These are phyloP conservation scores for Ectropis grisescens DNA, from an alignment of 1,140 invertebrate species.

Conservation along the genomic window DNA sequence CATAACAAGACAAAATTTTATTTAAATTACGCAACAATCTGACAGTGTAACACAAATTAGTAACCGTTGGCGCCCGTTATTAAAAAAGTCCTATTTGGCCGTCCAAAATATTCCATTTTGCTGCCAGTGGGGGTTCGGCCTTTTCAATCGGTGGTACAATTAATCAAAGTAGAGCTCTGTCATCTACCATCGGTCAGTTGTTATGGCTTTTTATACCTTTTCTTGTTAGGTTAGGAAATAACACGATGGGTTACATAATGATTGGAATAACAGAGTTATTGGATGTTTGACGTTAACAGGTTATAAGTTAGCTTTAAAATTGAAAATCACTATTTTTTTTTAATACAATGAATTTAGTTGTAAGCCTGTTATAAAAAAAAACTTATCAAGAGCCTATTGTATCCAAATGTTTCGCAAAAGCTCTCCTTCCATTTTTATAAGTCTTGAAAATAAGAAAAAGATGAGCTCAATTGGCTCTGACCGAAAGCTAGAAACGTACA, in stretches of 20 bases:
- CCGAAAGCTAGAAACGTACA: too few species aligned
- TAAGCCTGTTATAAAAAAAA: too few species aligned
- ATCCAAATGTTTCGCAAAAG: too few species aligned
- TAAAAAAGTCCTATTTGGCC: constrained; percentile 47
- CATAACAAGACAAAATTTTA: background rate
- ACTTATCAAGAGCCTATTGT: too few species aligned
- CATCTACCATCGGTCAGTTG: constrained; percentile 39
- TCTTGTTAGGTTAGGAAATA: too few species aligned
- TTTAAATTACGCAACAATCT: constrained; percentile 5
- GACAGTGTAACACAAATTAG: constrained; percentile 39
- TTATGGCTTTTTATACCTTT: background rate
- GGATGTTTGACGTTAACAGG: too few species aligned
- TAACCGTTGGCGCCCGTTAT: constrained; percentile 40
- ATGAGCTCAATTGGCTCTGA: too few species aligned
- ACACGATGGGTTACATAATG: too few species aligned
- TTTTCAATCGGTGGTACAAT: constrained; percentile 60
- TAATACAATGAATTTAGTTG: background rate
- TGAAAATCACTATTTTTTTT: background rate
- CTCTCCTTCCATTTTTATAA: too few species aligned
- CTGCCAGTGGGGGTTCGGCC: constrained; percentile 54
- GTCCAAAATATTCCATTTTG: constrained; percentile 60
- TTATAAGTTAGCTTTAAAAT: background rate
- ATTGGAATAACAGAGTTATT: too few species aligned
- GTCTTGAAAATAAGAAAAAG: too few species aligned
- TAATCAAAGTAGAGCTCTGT: constrained; percentile 64